Percentiles rank a stretch among this genome's conserved stretches.
Evolutionary conservation across 2,888 invertebrate species (phyloP).

Genomic region (Noctua comes): DNA sequence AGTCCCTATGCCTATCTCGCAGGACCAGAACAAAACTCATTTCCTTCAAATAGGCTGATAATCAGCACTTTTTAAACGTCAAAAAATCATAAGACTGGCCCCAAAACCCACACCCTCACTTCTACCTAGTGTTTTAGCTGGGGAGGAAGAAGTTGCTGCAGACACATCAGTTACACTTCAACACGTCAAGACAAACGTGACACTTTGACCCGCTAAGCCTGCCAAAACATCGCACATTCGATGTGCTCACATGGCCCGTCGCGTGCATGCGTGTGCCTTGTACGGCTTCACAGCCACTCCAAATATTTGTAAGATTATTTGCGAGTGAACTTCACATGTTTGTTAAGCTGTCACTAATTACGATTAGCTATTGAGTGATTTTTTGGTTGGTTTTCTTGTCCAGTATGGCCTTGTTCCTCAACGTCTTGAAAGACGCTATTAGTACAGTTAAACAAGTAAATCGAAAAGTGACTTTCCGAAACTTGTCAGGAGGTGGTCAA

Average conservation of each 20-base stretch:
- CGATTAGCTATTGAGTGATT: conserved; percentile 18
- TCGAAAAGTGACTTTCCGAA: neutral
- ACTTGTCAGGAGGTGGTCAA: neutral
- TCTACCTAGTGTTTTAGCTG: neutral
- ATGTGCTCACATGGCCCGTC: conserved; percentile 37
- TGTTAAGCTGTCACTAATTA: conserved; percentile 31
- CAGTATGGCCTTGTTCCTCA: neutral
- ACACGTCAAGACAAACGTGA: conserved; percentile 35
- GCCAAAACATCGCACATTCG: conserved; percentile 22
- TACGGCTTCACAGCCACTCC: conserved; percentile 45
- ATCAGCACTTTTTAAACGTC: neutral
- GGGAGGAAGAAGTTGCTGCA: neutral
- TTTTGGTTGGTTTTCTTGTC: neutral
- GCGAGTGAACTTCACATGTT: conserved; percentile 13
- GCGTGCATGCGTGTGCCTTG: conserved; percentile 26
- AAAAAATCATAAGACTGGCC: neutral
- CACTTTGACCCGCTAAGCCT: conserved; percentile 28
- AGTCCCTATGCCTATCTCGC: neutral
- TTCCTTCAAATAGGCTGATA: neutral
- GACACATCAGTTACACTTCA: neutral
- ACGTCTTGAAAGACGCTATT: neutral
- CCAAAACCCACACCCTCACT: neutral
- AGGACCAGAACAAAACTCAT: neutral
- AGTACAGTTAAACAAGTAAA: neutral
- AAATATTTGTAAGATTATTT: conserved; percentile 49